These are phyloP conservation scores for Panzeria rudis DNA, from an alignment of 2,888 invertebrate genomes.

Conservation along the genomic window DNA sequence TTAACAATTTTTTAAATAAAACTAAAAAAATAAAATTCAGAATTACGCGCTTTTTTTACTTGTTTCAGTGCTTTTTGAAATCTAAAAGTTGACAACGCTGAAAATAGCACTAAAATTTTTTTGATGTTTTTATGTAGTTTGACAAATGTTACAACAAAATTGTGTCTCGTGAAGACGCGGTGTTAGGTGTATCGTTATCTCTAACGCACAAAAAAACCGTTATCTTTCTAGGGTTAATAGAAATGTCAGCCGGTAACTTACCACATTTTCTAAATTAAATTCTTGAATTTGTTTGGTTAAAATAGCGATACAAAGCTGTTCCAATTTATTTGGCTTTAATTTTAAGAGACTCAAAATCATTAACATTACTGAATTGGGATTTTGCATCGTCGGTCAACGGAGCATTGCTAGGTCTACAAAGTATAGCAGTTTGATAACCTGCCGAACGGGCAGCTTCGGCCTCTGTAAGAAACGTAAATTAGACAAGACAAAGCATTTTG, in stretches of 20 bases:
- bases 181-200: too few relatives aligned
- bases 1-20: too few relatives aligned
- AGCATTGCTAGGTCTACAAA: conserved; percentile 92
- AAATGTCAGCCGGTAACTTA: not conserved
- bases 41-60: too few relatives aligned
- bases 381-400: conserved; percentile 87
- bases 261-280: not conserved
- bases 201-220: too few relatives aligned
- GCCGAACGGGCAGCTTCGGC: conserved; percentile 91
- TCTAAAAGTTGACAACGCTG: too few relatives aligned
- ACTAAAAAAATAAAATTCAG: too few relatives aligned
- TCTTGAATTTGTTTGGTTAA: not conserved
- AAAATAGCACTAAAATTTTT: too few relatives aligned
- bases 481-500: not conserved
- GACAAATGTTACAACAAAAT: too few relatives aligned
- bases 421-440: conserved; percentile 88
- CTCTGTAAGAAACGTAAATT: conserved; percentile 86
- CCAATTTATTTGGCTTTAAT: conserved; percentile 59
- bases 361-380: conserved; percentile 85
- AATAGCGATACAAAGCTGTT: not conserved
- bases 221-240: too few relatives aligned
- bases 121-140: too few relatives aligned
- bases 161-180: too few relatives aligned
- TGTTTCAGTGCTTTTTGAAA: too few relatives aligned
- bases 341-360: conserved; percentile 84